Evolutionary conservation across 2,888 invertebrate genomes (phyloP).

Genomic region (Tipula vernalis): DNA sequence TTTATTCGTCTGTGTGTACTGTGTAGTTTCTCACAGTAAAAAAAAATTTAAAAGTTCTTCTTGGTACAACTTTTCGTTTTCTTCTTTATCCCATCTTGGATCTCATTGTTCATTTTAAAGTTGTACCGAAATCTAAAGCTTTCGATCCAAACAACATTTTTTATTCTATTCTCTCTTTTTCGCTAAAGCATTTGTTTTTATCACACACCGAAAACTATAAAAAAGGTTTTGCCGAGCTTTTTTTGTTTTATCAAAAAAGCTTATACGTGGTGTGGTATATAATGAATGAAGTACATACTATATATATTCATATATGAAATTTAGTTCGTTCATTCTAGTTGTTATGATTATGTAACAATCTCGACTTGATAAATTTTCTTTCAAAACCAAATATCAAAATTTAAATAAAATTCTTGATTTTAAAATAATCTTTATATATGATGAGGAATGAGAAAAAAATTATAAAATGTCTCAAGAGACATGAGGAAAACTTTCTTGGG

Average conservation of each 20-base stretch:
- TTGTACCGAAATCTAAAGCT: background rate
- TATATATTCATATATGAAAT: background rate
- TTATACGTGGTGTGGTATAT: background rate
- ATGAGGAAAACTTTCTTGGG: background rate
- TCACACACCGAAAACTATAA: background rate
- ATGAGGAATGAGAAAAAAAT: background rate
- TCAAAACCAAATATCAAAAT: background rate
- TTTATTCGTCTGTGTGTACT: background rate
- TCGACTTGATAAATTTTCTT: conserved; percentile 4
- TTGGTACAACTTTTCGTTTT: background rate
- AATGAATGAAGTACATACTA: background rate
- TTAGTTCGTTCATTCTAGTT: background rate
- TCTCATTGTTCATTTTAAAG: background rate
- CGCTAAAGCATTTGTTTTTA: background rate
- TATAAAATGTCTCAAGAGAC: background rate
- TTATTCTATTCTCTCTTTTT: background rate
- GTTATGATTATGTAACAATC: conserved; percentile 1
- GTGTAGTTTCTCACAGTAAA: background rate
- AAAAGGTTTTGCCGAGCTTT: background rate
- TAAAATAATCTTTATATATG: background rate
- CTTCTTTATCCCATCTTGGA: background rate
- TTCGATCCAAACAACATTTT: background rate
- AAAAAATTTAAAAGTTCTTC: background rate
- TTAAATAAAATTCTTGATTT: background rate
- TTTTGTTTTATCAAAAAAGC: background rate